Base-by-base conservation (phyloP, 92 coral and sea anemone genomes). In the Heteractis magnifica region DNA sequence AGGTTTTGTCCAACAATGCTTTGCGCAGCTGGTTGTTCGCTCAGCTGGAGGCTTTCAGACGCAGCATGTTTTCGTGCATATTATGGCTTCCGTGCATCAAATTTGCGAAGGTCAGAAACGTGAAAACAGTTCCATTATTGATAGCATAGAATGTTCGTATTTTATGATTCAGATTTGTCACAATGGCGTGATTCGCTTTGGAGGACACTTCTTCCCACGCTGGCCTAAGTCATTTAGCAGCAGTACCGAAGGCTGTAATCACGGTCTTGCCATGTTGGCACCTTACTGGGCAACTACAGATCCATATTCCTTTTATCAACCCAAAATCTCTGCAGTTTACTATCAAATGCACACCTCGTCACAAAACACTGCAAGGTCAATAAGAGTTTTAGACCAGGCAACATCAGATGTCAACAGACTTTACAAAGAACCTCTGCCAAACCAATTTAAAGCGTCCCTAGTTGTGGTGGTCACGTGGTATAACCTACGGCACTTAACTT, bases 381-480 rank as follows among this genome's bases (percentile, higher is more conserved):
- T 18, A 21, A 23, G 51, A 76, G 79, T 77, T 0, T 75, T 87
- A 51, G 52, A 20, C 10, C 56, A 56, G n/a, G 90, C 83, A 19
- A 64, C 86, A 9, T 18, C 62, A 16, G 86, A 87, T 4, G 83
- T 82, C 55, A 49, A 7, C 15, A 85, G 56, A 55, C 83, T 85
- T 10, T 64, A 77, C 5, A 12, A 55, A 5, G 79, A 70, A 9
- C 77, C 88, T 53, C 78, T 85, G 41, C 59, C 88, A 23, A 77
- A 81, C 44, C 41, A 26, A 18, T 87, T 87, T 20, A 56, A 53
- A 12, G 90, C 90, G 26, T 75, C 90, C 16, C 83, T 85, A 82
- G 82, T 77, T 4, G 72, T 87, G 52, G 89, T 86, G n/a, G 89
- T 81, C 6, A 86, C 89, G 21, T 86, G 89, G 89, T 64, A 14